These are phyloP conservation scores for Nasua narica DNA, from an alignment of 2,797 vertebrate species.

Conservation along the genomic window DNA sequence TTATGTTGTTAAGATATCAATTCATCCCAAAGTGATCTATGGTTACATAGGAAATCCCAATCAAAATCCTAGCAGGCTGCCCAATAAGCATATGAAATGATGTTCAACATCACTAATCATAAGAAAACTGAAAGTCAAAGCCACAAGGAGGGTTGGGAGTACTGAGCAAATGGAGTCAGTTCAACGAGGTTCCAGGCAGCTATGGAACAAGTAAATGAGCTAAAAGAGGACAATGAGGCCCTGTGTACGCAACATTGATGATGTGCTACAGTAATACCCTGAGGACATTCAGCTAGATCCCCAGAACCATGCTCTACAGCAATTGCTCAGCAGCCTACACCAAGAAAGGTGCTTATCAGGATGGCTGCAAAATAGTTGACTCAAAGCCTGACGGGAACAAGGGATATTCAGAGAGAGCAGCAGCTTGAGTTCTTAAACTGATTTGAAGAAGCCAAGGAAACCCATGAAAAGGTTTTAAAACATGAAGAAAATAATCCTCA, in stretches of 20 bases:
- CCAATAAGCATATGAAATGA: neutral
- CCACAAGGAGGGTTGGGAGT: neutral
- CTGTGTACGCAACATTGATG: slow-evolving; percentile 91
- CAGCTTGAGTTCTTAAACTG: slow-evolving; percentile 93
- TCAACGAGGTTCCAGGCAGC: no score
- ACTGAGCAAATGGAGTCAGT: neutral
- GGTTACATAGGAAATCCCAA: neutral
- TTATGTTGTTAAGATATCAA: neutral
- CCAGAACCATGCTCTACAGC: slow-evolving; percentile 94
- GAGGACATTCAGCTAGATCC: slow-evolving; percentile 92
- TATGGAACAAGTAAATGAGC: slow-evolving; percentile 86
- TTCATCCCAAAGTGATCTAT: neutral
- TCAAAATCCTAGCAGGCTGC: neutral
- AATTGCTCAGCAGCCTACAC: slow-evolving; percentile 88
- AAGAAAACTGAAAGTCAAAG: neutral
- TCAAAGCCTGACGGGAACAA: slow-evolving; percentile 97
- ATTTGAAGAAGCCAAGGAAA: slow-evolving; percentile 92
- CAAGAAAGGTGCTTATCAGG: slow-evolving; percentile 92
- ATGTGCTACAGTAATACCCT: slow-evolving; percentile 91
- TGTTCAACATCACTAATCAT: neutral
- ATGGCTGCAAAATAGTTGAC: slow-evolving; percentile 93
- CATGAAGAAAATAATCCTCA: slow-evolving; percentile 90
- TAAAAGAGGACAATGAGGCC: slow-evolving; percentile 96
- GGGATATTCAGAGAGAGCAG: slow-evolving; percentile 95
- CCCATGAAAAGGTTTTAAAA: slow-evolving; percentile 92